phyloP scores from a whole-genome alignment of 1,140 invertebrate species.

The Stenopsyche tienmushanensis region DNA sequence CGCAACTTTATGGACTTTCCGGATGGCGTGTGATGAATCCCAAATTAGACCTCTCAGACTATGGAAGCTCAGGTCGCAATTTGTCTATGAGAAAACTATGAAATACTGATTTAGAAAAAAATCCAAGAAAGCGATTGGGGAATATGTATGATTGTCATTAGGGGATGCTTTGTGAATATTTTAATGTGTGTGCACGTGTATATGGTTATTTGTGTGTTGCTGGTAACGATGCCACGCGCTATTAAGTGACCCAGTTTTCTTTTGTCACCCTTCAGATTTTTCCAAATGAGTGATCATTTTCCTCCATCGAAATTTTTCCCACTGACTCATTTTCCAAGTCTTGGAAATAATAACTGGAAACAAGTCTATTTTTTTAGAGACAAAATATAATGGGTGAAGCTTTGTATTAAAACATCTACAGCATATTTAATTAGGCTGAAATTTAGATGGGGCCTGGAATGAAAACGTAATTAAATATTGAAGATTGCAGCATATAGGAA shows the following conservation, averaged over 20 bases:
- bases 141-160: no score
- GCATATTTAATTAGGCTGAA: no score
- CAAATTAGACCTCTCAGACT: neutral
- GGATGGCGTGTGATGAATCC: neutral
- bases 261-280: neutral
- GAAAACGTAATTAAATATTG: no score
- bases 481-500: no score
- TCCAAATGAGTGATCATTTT: neutral
- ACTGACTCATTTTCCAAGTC: neutral
- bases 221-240: no score
- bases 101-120: neutral
- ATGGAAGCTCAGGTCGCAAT: neutral
- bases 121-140: no score
- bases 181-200: no score
- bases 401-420: neutral
- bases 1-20: neutral
- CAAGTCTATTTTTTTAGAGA: neutral
- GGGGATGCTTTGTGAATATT: no score
- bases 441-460: no score
- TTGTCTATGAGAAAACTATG: neutral
- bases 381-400: neutral
- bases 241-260: neutral
- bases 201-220: no score
- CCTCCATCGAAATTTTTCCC: neutral
- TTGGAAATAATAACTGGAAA: no score